phyloP scores from a whole-genome alignment of 2,113 vertebrate genomes.

The Poeciliopsis occidentalis region DNA sequence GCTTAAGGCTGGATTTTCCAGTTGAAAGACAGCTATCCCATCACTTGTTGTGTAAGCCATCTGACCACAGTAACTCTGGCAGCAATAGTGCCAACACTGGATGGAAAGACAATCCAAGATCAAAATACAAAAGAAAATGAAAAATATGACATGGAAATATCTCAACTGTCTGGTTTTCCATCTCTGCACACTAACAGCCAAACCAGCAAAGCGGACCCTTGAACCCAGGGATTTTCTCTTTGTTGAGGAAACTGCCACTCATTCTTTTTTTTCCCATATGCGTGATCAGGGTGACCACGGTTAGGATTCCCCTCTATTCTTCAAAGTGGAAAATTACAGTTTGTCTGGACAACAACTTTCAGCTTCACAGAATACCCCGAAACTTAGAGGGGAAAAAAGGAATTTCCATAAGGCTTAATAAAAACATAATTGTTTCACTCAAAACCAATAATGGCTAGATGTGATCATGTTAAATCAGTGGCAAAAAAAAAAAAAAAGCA shows the following conservation, averaged over 20 bases:
- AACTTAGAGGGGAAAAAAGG: slow-evolving; percentile 34
- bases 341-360: slow-evolving; percentile 47
- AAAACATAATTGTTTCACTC: slow-evolving; percentile 37
- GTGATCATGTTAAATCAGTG: slow-evolving; percentile 25
- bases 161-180: slow-evolving; percentile 76
- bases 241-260: slow-evolving; percentile 45
- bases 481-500: not conserved
- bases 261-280: slow-evolving; percentile 63
- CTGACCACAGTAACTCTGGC: slow-evolving; percentile 36
- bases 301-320: slow-evolving; percentile 49
- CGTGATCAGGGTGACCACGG: slow-evolving; percentile 25
- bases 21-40: slow-evolving; percentile 53
- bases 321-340: slow-evolving; percentile 67
- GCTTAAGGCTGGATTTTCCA: slow-evolving; percentile 45
- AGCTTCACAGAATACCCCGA: slow-evolving; percentile 29
- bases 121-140: slow-evolving; percentile 72
- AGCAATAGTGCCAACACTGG: slow-evolving; percentile 42
- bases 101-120: slow-evolving; percentile 63
- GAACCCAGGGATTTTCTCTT: slow-evolving; percentile 19
- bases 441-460: slow-evolving; percentile 22
- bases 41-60: slow-evolving; percentile 22
- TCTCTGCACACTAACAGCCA: slow-evolving; percentile 60
- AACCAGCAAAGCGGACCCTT: slow-evolving; percentile 50
- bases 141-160: slow-evolving; percentile 74
- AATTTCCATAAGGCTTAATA: slow-evolving; percentile 50